phyloP scores from a whole-genome alignment of 2,113 vertebrate genomes.

The Calypte anna region DNA sequence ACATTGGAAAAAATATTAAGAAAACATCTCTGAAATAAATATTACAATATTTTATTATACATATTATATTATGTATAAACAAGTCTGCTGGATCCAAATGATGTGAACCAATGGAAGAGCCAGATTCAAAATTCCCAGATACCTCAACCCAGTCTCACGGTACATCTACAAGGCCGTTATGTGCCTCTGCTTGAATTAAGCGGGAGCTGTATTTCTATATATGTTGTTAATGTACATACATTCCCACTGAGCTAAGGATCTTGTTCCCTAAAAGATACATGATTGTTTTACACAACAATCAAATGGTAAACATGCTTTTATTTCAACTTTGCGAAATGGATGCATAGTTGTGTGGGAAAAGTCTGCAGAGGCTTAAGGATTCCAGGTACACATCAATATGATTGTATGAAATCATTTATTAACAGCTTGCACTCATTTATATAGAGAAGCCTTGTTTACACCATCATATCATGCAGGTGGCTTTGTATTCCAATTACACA shows the following conservation, averaged over 20 bases:
- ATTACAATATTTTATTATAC: neutral
- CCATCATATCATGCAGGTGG: no score
- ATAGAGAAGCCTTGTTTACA: no score
- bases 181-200: neutral
- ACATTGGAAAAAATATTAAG: neutral
- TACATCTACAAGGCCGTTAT: neutral
- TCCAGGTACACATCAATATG: no score
- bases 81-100: neutral
- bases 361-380: no score
- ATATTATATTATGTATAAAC: neutral
- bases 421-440: no score
- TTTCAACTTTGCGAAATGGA: neutral
- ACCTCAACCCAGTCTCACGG: neutral
- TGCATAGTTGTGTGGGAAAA: neutral
- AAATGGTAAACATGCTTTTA: neutral
- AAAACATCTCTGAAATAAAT: neutral
- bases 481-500: no score
- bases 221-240: neutral
- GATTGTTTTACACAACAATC: neutral
- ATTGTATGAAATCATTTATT: no score
- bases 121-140: neutral
- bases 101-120: neutral
- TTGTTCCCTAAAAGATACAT: neutral
- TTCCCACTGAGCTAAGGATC: neutral
- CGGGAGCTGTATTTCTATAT: neutral